Evolutionary conservation across 2,113 vertebrate species (phyloP).

Genomic region (Notechis scutatus): DNA sequence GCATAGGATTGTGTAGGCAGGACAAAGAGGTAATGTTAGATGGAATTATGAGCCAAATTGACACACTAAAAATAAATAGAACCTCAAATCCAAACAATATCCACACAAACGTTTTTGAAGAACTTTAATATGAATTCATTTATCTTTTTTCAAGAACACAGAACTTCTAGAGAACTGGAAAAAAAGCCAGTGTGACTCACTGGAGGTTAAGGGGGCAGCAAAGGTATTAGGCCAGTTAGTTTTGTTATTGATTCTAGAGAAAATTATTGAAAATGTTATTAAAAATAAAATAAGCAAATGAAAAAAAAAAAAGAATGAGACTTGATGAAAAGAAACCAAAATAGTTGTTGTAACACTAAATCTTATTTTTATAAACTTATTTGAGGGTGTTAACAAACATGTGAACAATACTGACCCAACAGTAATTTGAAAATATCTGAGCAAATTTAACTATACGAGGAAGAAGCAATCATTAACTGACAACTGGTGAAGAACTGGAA

Average conservation of each 20-base stretch:
- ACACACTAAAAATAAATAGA: neutral
- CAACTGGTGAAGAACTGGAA: neutral
- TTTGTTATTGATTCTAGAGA: neutral
- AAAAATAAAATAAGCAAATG: neutral
- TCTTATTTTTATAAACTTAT: neutral
- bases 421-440: neutral
- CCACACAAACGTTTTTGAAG: neutral
- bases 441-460: neutral
- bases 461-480: neutral
- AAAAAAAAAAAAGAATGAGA: neutral
- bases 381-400: neutral
- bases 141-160: neutral
- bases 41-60: neutral
- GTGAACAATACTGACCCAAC: neutral
- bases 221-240: neutral
- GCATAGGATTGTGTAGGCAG: neutral
- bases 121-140: neutral
- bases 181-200: neutral
- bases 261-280: neutral
- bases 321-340: neutral
- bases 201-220: neutral
- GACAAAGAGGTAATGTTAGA: neutral
- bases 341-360: neutral
- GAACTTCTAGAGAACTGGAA: neutral
- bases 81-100: neutral